Evolutionary conservation across 2,797 vertebrate genomes (phyloP).

Genomic region (Tenualosa thibaudeaui): DNA sequence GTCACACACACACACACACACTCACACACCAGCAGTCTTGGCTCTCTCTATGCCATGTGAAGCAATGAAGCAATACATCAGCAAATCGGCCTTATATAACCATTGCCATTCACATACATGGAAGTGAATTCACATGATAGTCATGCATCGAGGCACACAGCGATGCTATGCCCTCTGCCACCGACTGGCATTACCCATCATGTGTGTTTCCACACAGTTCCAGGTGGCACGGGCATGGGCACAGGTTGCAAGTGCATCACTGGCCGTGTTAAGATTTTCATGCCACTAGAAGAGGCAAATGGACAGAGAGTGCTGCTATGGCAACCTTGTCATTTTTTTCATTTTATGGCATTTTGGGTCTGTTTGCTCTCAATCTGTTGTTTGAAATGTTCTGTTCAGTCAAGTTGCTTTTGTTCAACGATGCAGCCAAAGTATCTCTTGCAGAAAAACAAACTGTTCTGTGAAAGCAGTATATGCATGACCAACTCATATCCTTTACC

Average conservation of each 20-base stretch:
- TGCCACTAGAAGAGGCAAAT: background rate
- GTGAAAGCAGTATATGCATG: background rate
- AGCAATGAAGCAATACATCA: background rate
- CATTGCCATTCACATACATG: conserved; percentile 7
- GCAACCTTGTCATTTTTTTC: background rate
- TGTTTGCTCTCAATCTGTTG: background rate
- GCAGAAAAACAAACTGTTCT: background rate
- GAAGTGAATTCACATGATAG: background rate
- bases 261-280: background rate
- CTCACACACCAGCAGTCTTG: background rate
- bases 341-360: background rate
- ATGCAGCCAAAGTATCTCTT: background rate
- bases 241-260: background rate
- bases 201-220: background rate
- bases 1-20: background rate
- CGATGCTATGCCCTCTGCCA: background rate
- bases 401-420: background rate
- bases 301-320: background rate
- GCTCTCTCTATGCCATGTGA: background rate
- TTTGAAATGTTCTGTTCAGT: background rate
- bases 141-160: background rate
- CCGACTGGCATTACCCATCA: background rate
- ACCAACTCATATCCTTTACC: background rate
- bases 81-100: background rate
- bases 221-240: background rate